Base-by-base conservation (phyloP, 2,113 vertebrate species). In the Bujurquina vittata region DNA sequence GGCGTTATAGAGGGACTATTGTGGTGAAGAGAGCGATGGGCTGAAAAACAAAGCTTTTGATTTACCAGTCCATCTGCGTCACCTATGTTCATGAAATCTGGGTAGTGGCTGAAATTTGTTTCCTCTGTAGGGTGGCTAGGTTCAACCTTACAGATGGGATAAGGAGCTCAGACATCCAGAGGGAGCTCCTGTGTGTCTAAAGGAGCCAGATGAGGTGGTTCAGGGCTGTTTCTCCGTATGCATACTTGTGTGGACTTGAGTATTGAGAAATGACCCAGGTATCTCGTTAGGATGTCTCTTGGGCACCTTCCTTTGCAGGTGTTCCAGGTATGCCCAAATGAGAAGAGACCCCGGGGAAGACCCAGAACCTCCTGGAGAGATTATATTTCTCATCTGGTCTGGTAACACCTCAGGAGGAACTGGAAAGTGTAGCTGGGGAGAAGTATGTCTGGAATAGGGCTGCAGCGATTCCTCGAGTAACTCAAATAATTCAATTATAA, bases 391-490 rank as follows among this genome's bases (percentile, higher is more conserved):
- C 23, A 37, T 26, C 7, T 23, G 62, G n/a, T 14, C 37, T 0
- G n/a, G 37, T 43, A 65, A 43, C 0, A 14, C 12, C 62, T 65
- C 62, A 43, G 62, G 0, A 23, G 2, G 7, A 65, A 23, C n/a
- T 43, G n/a, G 62, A 65, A 23, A 65, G 0, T 43, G 15, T 26
- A 37, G 12, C 23, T 65, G 37, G 37, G 7, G 0, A 43, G 62
- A 65, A 43, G n/a, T 0, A 43, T 65, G n/a, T 43, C 12, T 12
- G 23, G 37, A 26, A 65, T 1, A 33, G 31, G 31, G 31, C 31
- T 33, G 31, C 31, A 33, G 5, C 31, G 31, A 33, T 33, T 33
- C 31, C 31, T 33, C 31, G 31, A 33, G 31, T 33, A 33, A 33
- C 5, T 33, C 31, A 7, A 33, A 33, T 33, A 33, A 33, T 33